A percentile compares a stretch with the other conserved stretches of the same genome.
These are phyloP conservation scores for Laspeyria flexula DNA, from an alignment of 2,888 invertebrate species.

Conservation along the genomic window DNA sequence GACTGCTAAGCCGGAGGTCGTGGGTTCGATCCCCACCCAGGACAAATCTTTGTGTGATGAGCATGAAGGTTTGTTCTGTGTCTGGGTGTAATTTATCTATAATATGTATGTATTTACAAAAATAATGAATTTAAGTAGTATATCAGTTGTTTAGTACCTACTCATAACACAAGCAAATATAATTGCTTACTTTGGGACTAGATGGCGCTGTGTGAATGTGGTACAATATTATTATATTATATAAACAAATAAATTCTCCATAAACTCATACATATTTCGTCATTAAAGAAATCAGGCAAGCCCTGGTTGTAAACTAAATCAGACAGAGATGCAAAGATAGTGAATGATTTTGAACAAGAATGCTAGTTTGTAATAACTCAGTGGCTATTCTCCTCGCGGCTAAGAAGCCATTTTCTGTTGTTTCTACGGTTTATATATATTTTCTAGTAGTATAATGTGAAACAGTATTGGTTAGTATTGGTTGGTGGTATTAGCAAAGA, in stretches of 20 bases:
- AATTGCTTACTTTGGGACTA: too few species aligned
- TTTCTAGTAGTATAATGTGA: constrained; percentile 52
- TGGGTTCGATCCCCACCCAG: too few species aligned
- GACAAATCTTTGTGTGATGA: too few species aligned
- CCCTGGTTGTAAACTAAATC: constrained; percentile 73
- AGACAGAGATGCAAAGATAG: constrained; percentile 76
- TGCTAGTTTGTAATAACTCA: constrained; percentile 71
- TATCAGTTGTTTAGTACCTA: too few species aligned
- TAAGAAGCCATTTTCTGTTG: constrained; percentile 66
- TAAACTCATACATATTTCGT: constrained; percentile 66
- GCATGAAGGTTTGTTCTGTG: too few species aligned
- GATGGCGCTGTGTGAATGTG: too few species aligned
- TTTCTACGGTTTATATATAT: constrained; percentile 74
- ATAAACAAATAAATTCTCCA: constrained; percentile 48
- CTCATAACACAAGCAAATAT: too few species aligned
- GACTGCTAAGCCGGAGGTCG: too few species aligned
- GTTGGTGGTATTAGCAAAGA: too few species aligned
- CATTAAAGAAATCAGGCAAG: constrained; percentile 69
- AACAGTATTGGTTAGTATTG: not conserved
- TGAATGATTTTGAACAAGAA: constrained; percentile 67
- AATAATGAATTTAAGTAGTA: too few species aligned
- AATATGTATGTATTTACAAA: too few species aligned
- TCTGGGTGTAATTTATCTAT: too few species aligned
- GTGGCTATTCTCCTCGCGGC: constrained; percentile 63
- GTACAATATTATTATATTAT: constrained; percentile 40